Percentiles rank a stretch among this genome's conserved stretches.
Conservation (phyloP, 2,888 invertebrate genomes). For the Germaria angustata region DNA sequence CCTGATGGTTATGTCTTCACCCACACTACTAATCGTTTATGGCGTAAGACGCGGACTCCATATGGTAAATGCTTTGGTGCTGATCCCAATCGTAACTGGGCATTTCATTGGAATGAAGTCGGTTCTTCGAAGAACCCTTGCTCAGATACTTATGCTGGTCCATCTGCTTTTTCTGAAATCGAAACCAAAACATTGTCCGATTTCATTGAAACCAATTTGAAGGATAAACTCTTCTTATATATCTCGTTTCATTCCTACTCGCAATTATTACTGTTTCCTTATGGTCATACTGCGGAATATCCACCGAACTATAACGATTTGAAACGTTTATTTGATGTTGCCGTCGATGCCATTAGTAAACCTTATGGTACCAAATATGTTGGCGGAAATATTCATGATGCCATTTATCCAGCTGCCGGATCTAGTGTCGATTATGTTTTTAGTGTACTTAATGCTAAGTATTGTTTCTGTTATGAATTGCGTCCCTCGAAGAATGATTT, state of each 20-base stretch:
- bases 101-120: conserved; percentile 84
- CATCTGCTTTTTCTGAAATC: conserved; percentile 85
- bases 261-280: conserved; percentile 85
- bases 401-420: conserved; percentile 82
- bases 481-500: conserved; percentile 76
- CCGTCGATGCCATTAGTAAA: conserved; percentile 73
- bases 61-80: conserved; percentile 83
- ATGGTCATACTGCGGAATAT: conserved; percentile 81
- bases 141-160: conserved; percentile 84
- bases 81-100: conserved; percentile 90
- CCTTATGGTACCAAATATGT: conserved; percentile 79
- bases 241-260: conserved; percentile 88
- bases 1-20: conserved; percentile 89
- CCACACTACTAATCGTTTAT: conserved; percentile 82
- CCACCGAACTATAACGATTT: conserved; percentile 80
- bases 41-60: conserved; percentile 84
- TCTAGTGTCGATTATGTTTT: conserved; percentile 85
- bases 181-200: conserved; percentile 82
- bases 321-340: conserved; percentile 75
- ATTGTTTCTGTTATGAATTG: conserved; percentile 84
- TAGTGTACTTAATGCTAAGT: conserved; percentile 80
- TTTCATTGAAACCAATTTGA: conserved; percentile 81
- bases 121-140: conserved; percentile 83
- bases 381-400: conserved; percentile 80
- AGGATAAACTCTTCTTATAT: conserved; percentile 83